Evolutionary conservation across 2,797 vertebrate species (phyloP).

Genomic region (Coendou prehensilis): DNA sequence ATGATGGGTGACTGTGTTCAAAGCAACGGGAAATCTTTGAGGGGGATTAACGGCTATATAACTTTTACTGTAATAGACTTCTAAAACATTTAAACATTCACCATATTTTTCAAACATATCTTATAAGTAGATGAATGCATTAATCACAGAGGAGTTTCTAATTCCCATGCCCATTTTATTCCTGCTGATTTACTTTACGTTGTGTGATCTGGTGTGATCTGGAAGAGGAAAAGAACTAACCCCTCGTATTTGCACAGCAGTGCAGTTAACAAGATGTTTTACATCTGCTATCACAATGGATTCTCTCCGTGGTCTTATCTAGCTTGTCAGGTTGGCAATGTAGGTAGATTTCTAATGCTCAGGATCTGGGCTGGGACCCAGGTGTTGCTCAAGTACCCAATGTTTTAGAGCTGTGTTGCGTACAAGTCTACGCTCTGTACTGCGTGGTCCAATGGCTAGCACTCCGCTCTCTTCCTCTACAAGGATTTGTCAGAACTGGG

Average conservation of each 20-base stretch:
- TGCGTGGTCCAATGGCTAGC: not conserved
- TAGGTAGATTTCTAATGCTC: not conserved
- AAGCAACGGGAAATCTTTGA: not conserved
- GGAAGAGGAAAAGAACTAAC: not conserved
- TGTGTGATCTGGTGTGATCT: no score
- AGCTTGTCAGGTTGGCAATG: not conserved
- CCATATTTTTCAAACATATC: not conserved
- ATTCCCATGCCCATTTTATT: rapidly evolving
- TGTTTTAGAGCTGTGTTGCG: not conserved
- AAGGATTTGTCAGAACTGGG: not conserved
- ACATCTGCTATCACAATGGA: not conserved
- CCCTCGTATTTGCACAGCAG: not conserved
- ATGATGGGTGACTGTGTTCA: not conserved
- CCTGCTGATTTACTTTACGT: not conserved
- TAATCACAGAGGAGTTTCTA: not conserved
- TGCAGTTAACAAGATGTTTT: no score
- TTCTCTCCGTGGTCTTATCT: not conserved
- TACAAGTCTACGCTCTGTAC: not conserved
- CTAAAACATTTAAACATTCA: not conserved
- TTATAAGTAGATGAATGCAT: not conserved
- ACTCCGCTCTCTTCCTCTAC: rapidly evolving
- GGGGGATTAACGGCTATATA: not conserved
- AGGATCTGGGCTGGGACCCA: not conserved
- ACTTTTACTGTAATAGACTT: not conserved
- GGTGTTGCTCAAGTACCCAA: not conserved